Percentiles rank a stretch among this genome's conserved stretches.
These are phyloP conservation scores for Chymomyza procnemis DNA, from an alignment of 2,888 invertebrate genomes.

Conservation along the genomic window DNA sequence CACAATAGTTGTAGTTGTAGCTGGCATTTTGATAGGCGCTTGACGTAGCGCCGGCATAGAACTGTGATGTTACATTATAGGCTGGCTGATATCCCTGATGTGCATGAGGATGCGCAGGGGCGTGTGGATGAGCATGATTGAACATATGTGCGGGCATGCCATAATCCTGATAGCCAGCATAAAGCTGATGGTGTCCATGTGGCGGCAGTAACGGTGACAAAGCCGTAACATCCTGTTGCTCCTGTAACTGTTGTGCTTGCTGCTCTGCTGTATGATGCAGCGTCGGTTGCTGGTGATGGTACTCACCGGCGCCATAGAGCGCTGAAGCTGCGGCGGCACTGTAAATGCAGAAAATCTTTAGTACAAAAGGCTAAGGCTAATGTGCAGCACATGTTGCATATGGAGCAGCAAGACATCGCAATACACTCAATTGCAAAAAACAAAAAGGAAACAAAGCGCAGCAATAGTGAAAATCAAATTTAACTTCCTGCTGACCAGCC, in stretches of 20 bases:
- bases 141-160: conserved; percentile 62
- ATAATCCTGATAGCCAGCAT: conserved; percentile 65
- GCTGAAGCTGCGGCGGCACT: conserved; percentile 60
- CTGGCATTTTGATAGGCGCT: conserved; percentile 47
- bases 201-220: conserved; percentile 55
- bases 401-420: conserved; percentile 34
- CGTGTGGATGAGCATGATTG: conserved; percentile 18
- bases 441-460: conserved; percentile 15
- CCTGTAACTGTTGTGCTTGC: background rate
- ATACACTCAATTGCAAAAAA: conserved; percentile 2
- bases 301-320: conserved; percentile 61
- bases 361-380: conserved; percentile 3
- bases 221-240: conserved; percentile 39
- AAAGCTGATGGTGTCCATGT: conserved; percentile 54
- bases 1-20: conserved; percentile 64
- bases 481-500: conserved; percentile 59
- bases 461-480: conserved; percentile 5
- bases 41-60: conserved; percentile 47
- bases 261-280: background rate
- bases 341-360: conserved; percentile 24
- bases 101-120: conserved; percentile 35
- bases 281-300: conserved; percentile 36
- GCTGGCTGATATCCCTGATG: conserved; percentile 53
- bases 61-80: conserved; percentile 54
- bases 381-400: conserved; percentile 66